Conservation (phyloP, 1,140 invertebrate species). For the Ips nitidus region DNA sequence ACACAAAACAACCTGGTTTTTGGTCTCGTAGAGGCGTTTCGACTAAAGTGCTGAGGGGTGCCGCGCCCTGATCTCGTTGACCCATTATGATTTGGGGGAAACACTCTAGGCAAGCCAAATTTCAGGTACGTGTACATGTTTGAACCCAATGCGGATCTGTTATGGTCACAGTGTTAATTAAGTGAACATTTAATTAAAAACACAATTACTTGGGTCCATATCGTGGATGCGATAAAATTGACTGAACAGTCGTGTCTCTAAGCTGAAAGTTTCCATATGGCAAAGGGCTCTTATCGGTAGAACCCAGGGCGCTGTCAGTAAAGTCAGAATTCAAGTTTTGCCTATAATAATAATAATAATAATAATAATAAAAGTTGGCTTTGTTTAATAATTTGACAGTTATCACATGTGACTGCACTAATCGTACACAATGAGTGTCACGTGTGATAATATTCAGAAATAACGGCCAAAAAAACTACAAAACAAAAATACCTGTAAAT, state of each 20-base stretch:
- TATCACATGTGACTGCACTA: too few relatives aligned
- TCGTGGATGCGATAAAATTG: conserved; percentile 86
- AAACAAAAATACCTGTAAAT: conserved; percentile 74
- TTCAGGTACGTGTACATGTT: conserved; percentile 93
- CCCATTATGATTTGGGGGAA: conserved; percentile 74
- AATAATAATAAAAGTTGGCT: not conserved
- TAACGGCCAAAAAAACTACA: not conserved
- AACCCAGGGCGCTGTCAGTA: conserved; percentile 88
- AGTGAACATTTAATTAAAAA: not conserved
- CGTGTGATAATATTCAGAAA: not conserved
- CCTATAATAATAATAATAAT: conserved; percentile 55
- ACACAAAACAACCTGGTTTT: conserved; percentile 39
- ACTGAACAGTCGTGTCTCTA: conserved; percentile 89
- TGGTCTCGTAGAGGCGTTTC: conserved; percentile 46
- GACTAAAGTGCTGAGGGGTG: conserved; percentile 54
- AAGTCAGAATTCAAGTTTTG: conserved; percentile 96
- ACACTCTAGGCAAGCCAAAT: conserved; percentile 87
- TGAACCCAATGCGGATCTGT: conserved; percentile 75
- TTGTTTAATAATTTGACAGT: too few relatives aligned
- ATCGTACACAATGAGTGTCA: not conserved
- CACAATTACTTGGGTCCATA: conserved; percentile 78
- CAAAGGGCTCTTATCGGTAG: conserved; percentile 84
- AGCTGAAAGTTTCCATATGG: conserved; percentile 93
- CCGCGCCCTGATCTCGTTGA: conserved; percentile 57
- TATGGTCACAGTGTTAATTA: conserved; percentile 16